Evolutionary conservation across 2,113 vertebrate genomes (phyloP).

Genomic region (Gulo gulo): DNA sequence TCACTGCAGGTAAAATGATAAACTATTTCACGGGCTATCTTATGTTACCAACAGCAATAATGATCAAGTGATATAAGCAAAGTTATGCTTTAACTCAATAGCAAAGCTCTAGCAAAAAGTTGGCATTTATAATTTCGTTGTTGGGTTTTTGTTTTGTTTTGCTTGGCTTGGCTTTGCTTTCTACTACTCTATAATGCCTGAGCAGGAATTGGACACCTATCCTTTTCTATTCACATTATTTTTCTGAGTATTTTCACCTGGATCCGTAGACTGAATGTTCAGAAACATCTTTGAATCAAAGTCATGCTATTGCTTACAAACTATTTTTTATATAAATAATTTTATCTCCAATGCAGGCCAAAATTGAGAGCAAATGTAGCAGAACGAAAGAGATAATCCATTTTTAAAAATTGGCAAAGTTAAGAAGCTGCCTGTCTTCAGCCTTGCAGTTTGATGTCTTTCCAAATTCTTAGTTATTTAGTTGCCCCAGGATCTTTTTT

Average conservation of each 20-base stretch:
- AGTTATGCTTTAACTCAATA: background rate
- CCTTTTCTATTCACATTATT: background rate
- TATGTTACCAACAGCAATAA: background rate
- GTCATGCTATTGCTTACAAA: background rate
- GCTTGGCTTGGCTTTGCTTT: background rate
- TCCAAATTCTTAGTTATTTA: background rate
- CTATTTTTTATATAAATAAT: background rate
- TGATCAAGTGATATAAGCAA: background rate
- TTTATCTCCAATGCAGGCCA: background rate
- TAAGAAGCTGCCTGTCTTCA: background rate
- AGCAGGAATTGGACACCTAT: background rate
- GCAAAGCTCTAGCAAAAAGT: background rate
- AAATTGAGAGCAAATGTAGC: background rate
- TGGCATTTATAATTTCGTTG: background rate
- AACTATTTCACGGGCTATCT: background rate
- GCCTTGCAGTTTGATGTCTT: background rate
- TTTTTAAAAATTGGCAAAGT: background rate
- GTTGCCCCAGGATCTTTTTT: accelerated
- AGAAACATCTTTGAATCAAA: background rate
- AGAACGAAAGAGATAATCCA: background rate
- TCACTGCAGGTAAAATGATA: conserved; percentile 1
- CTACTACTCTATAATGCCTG: background rate
- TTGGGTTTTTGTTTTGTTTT: background rate
- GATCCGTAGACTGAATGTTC: background rate
- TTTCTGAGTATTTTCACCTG: background rate